Base-by-base conservation (phyloP, 1,140 invertebrate genomes). In the Batillaria attramentaria region DNA sequence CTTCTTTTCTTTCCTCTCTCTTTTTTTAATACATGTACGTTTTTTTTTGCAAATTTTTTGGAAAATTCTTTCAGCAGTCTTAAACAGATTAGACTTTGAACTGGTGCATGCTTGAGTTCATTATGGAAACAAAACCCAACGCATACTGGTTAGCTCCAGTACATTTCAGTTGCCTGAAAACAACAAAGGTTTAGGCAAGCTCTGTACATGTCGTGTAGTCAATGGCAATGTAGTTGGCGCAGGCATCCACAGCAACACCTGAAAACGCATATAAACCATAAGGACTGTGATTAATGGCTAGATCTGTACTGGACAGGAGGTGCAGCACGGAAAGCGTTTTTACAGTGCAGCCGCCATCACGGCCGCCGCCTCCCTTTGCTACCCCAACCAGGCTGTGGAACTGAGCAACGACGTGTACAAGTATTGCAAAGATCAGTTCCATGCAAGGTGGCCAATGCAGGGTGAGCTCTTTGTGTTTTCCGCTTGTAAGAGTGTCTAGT, bases 331-430 rank as follows among this genome's bases (percentile, higher is more conserved):
- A 65, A 88, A 87, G 60, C 37, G 82, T 24, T 68, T 86, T 46
- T 89, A 87, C 80, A 85, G 83, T 57, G 72, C 81, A 31, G 65
- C 84, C 35, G 85, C 83, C 24, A 80, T 87, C 31, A 42, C 79
- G 13, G 75, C 83, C 80, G 82, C 84, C 42, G 81, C 84, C 20
- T 76, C 84, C 24, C 16, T 89, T 28, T 87, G 86, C 60, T 87
- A 87, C 73, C 88, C 87, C n/a, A 77, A 85, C 13, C 78, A 88
- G 73, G 84, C 86, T 42, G 75, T 82, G 6, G 81, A 79, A 31
- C 42, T 87, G 60, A 77, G 82, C 13, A 74, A 80, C 24, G 62
- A 80, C 18, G 81, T 60, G 31, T 87, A 83, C 77, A 76, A 80
- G 39, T 50, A 41, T 42, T 72, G 76, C 5, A 75, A 77, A 62